Conservation (phyloP, 2,888 invertebrate species). For the Muschampia plurimacula region DNA sequence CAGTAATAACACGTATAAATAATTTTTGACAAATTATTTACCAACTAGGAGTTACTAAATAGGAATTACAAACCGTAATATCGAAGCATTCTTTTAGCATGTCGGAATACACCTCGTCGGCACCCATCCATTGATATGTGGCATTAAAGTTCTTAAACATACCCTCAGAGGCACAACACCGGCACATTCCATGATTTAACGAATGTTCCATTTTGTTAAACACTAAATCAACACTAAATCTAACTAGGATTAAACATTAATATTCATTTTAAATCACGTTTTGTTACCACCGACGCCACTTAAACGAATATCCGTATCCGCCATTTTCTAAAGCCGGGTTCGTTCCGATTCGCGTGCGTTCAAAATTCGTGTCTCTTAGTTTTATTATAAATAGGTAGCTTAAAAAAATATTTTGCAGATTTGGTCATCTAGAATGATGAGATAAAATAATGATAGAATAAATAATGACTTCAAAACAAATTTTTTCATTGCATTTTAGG, state of each 20-base stretch:
- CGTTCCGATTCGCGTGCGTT: not conserved
- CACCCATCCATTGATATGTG: slow-evolving; percentile 77
- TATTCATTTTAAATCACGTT: slow-evolving; percentile 43
- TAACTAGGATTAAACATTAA: slow-evolving; percentile 44
- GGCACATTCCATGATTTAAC: slow-evolving; percentile 68
- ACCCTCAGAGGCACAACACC: slow-evolving; percentile 79
- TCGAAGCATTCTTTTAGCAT: slow-evolving; percentile 79
- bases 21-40: not conserved
- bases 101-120: slow-evolving; percentile 74
- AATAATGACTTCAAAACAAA: too few species aligned
- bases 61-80: slow-evolving; percentile 64
- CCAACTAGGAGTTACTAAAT: not conserved
- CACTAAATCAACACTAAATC: slow-evolving; percentile 55
- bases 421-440: too few species aligned
- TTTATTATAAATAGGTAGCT: too few species aligned
- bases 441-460: too few species aligned
- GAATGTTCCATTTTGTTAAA: slow-evolving; percentile 64
- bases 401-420: too few species aligned
- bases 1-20: not conserved
- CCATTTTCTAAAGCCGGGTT: slow-evolving; percentile 62
- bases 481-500: too few species aligned
- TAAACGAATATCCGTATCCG: slow-evolving; percentile 59
- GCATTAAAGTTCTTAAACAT: slow-evolving; percentile 72
- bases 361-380: not conserved
- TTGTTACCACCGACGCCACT: slow-evolving; percentile 56